A percentile compares a stretch with the other conserved stretches of the same genome.
Evolutionary conservation across 2,797 vertebrate genomes (phyloP).

Genomic region (Propithecus perrieri): DNA sequence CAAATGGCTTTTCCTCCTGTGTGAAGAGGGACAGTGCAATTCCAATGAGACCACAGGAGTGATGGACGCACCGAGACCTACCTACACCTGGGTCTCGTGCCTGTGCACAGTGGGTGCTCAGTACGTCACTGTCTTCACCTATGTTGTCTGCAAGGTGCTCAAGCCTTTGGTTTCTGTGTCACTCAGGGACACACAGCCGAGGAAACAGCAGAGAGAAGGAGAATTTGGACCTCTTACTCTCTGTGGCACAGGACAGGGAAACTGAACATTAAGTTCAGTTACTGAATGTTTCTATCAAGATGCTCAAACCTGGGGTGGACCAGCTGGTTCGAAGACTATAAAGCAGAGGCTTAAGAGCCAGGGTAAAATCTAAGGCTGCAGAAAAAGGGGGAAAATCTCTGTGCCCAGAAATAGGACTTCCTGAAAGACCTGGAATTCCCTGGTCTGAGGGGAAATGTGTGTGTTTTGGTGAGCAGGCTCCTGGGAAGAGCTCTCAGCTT

Average conservation of each 20-base stretch:
- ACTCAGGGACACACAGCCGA: not conserved
- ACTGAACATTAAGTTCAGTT: not conserved
- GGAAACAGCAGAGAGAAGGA: not conserved
- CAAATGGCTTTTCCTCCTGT: not conserved
- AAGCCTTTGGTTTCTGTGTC: not conserved
- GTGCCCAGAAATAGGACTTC: not conserved
- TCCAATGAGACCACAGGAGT: not conserved
- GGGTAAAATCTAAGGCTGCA: not conserved
- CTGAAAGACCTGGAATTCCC: not conserved
- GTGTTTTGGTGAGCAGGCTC: not conserved
- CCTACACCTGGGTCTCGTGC: not conserved
- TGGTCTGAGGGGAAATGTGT: not conserved
- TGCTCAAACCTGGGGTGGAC: not conserved
- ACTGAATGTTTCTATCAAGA: not conserved
- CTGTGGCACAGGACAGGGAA: not conserved
- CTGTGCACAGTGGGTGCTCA: not conserved
- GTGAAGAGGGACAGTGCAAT: not conserved
- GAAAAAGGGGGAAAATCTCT: not conserved
- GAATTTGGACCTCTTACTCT: not conserved
- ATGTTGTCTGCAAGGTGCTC: not conserved
- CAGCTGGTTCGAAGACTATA: not conserved
- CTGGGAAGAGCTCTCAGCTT: not conserved
- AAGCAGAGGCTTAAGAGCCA: not conserved
- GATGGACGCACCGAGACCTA: fast-evolving
- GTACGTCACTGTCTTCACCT: not conserved